Evolutionary conservation across 2,113 vertebrate genomes (phyloP).

Genomic region (Nothoprocta pentlandii): DNA sequence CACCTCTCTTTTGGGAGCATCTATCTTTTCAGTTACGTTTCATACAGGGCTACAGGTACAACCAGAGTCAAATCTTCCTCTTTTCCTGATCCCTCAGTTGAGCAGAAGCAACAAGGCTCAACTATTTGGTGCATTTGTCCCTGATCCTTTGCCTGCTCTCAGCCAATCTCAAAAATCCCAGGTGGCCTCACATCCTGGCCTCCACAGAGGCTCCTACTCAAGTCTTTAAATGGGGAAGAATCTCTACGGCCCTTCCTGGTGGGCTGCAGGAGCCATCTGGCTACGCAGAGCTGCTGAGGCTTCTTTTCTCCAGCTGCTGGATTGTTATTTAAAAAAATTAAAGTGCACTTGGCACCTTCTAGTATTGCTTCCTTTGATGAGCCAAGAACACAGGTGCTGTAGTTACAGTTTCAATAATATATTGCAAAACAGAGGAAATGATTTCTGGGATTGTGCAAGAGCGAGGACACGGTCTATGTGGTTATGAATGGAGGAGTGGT

Average conservation of each 20-base stretch:
- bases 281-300: neutral
- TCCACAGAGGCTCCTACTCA: neutral
- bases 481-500: neutral
- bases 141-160: neutral
- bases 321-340: neutral
- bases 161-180: neutral
- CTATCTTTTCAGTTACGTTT: neutral
- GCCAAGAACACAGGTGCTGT: conserved; percentile 5
- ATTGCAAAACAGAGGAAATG: conserved; percentile 26
- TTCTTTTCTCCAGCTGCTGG: neutral
- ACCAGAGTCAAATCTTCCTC: neutral
- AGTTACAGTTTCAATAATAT: conserved; percentile 4
- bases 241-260: neutral
- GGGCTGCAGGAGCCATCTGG: neutral
- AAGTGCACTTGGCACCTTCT: conserved; percentile 1
- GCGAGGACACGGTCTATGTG: neutral
- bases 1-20: neutral
- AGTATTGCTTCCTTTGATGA: neutral
- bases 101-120: neutral
- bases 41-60: neutral
- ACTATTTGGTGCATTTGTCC: neutral
- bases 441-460: neutral
- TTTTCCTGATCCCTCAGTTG: neutral
- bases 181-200: neutral
- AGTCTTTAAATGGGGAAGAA: neutral